Base-by-base conservation (phyloP, 2,888 invertebrate genomes). In the Pollenia griseotomentosa region DNA sequence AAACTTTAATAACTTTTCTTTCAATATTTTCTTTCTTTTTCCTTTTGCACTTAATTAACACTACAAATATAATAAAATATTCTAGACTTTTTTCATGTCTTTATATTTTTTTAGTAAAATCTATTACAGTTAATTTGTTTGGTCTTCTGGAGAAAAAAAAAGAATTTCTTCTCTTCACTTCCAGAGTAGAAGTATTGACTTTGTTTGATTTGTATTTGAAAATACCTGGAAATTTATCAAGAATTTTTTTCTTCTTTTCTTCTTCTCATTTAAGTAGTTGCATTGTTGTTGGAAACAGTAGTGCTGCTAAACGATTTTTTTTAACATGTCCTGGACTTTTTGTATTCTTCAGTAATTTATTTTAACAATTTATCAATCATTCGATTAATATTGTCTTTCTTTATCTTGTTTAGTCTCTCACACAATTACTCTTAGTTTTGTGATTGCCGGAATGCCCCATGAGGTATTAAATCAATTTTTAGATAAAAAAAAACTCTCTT, bases 171-270 rank as follows among this genome's bases (percentile, higher is more conserved):
- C 8, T 23, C 3, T 48, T 5, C 19, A 0, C 8, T 16, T 7
- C 16, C 12, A 11, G 40, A 75, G 63, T 70, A 33, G 6, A 33
- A 33, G 11, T 68, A 44, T 82, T 68, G 57, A 82, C 70, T 65
- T 77, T 81, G 19, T 75, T 81, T 66, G 71, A 71, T 85, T 77
- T 85, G 61, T 77, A 46, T 82, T 73, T 65, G 66, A 61, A 73
- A 73, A 73, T 85, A 71, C 59, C 59, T 66, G 57, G 68, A 63
- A 80, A 81, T 75, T 81, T 44, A 48, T 78, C 19, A 66, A 46
- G 10, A 51, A 42, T n/a, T 57, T 16, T 51, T 14, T 57, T 57
- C 44, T 46, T 57, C 23, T 70, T 79, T 12, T 10, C 16, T 19
- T 7, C 19, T 10, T 19, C 0, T 55, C 2, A 19, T 11, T 19